Evolutionary conservation across 2,797 vertebrate species (phyloP), one percentile per base, ranked within the genome.

Genomic region (Alauda arvensis): DNA sequence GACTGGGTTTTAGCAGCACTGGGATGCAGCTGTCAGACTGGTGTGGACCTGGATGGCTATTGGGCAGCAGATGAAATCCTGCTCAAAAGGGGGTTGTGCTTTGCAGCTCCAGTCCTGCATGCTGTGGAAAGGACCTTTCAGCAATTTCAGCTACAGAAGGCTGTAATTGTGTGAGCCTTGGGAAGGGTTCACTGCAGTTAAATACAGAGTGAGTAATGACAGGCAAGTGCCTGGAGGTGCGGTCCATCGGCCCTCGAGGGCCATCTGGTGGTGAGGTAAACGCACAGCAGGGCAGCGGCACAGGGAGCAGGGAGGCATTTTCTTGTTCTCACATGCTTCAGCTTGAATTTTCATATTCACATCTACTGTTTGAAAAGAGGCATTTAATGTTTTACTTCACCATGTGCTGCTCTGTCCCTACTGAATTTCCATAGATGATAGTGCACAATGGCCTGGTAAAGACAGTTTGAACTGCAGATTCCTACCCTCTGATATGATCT

Each of bases 101-200:
- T 56, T 45, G 45, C 40, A 12, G 3, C 42, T 65, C 11, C 28
- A 7, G 20, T 66, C 26, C 10, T 77, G 34, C 28, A 0, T 24
- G 21, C 37, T 59, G 25, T 83, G 56, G 46, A 21, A 43, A 57
- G 52, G 18, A 10, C 6, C 40, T n/a, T 10, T 1, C 17, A 43
- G 60, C 3, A 17, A 13, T 18, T 31, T 42, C 0, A 1, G 29
- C 1, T 26, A 1, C 8, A 25, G 18, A 9, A 7, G 2, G 7
- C 10, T 59, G 6, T 31, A 1, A 17, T n/a, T 16, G 14, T 10
- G 23, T 17, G 42, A 74, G 29, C 14, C 26, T 1, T 8, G 13
- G 63, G 20, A 25, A 34, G 24, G 16, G 40, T 37, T 75, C 14
- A 0, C 10, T 31, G 76, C 26, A 7, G 34, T 57, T 37, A 8